A percentile compares a stretch with the other conserved stretches of the same genome.
Evolutionary conservation across 2,113 vertebrate species (phyloP).

Genomic region (Rhagologus leucostigma): DNA sequence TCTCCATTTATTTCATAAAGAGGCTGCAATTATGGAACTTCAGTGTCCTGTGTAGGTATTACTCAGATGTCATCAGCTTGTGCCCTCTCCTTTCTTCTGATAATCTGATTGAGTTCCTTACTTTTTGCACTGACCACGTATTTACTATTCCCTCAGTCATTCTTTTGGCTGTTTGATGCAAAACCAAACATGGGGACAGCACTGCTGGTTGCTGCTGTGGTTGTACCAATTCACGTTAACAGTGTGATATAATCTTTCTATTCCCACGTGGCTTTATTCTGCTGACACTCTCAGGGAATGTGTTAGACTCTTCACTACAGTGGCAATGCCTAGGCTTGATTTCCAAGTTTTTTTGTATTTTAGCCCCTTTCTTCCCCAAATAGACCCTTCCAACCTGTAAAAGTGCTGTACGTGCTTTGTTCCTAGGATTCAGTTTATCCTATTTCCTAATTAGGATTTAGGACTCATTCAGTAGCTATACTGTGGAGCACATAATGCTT

Average conservation of each 20-base stretch:
- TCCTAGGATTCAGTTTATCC: neutral
- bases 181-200: neutral
- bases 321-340: neutral
- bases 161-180: neutral
- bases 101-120: neutral
- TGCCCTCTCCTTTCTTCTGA: neutral
- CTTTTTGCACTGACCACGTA: neutral
- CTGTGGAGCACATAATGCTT: neutral
- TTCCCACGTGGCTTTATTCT: neutral
- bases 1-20: neutral
- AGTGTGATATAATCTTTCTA: neutral
- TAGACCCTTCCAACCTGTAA: neutral
- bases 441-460: constrained; percentile 37
- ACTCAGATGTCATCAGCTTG: neutral
- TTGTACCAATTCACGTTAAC: neutral
- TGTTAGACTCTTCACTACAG: neutral
- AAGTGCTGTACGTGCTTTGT: neutral
- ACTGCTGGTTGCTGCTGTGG: neutral
- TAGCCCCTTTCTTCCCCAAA: neutral
- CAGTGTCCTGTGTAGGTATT: neutral
- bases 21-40: neutral
- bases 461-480: neutral
- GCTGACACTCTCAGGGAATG: neutral
- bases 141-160: neutral
- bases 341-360: neutral